Percentiles rank a stretch among this genome's conserved stretches.
phyloP scores from a whole-genome alignment of 2,113 vertebrate species.

The Lipotes vexillifer region DNA sequence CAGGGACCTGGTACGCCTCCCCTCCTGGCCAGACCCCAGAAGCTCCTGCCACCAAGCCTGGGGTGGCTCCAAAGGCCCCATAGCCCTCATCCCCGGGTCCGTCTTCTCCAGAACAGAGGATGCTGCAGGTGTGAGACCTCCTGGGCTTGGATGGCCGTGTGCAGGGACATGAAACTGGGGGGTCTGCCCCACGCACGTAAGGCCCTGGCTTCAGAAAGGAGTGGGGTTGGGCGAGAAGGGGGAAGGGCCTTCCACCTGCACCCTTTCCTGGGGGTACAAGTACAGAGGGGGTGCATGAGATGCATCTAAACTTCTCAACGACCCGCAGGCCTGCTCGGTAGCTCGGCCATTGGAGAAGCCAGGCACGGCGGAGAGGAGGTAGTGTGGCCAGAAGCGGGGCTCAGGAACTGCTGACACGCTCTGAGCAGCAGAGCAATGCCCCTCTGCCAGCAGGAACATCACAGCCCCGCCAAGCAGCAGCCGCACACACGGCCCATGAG shows the following conservation, averaged over 20 bases:
- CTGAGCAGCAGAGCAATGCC: not conserved
- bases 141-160: not conserved
- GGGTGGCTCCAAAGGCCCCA: no score
- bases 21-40: not conserved
- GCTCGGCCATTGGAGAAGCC: not conserved
- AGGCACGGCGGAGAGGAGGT: not conserved
- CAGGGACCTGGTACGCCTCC: not conserved
- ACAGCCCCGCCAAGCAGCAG: not conserved
- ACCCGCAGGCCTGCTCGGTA: not conserved
- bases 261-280: not conserved
- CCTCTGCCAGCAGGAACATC: not conserved
- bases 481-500: not conserved
- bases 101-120: not conserved
- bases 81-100: not conserved
- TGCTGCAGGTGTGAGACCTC: not conserved
- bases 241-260: not conserved
- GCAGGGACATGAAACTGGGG: not conserved
- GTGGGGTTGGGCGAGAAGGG: not conserved
- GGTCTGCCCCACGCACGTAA: not conserved
- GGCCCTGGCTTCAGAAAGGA: not conserved
- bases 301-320: not conserved
- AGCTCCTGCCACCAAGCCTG: not conserved
- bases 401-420: not conserved
- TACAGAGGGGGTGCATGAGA: not conserved
- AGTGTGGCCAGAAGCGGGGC: not conserved